Evolutionary conservation across 2,113 vertebrate genomes (phyloP).

Genomic region (Myotis brandtii): DNA sequence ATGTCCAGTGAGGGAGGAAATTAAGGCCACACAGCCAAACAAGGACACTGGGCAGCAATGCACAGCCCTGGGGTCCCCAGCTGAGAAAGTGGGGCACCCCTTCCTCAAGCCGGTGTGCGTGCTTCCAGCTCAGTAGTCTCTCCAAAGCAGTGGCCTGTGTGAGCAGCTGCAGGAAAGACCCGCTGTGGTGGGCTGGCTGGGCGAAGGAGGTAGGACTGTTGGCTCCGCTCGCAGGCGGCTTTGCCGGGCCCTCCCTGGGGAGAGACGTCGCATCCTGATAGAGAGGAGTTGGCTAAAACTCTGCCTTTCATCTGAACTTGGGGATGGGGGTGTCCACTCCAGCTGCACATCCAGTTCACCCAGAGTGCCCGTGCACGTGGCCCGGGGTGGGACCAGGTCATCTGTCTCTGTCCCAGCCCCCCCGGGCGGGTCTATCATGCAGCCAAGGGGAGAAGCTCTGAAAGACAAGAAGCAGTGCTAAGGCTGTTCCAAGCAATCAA

Average conservation of each 20-base stretch:
- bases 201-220: no score
- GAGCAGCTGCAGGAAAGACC: neutral
- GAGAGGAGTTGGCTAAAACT: neutral
- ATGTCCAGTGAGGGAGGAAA: neutral
- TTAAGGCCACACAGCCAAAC: rapidly evolving
- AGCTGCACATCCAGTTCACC: rapidly evolving
- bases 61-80: no score
- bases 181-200: neutral
- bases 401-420: no score
- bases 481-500: no score
- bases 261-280: no score
- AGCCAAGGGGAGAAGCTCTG: no score
- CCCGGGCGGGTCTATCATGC: no score
- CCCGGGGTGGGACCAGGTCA: neutral
- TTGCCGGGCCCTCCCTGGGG: neutral
- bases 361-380: neutral
- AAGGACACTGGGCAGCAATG: neutral
- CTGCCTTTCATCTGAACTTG: neutral
- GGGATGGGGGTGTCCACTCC: no score
- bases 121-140: no score
- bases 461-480: no score
- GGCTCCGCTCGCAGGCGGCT: neutral
- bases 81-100: neutral
- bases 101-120: neutral
- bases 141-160: neutral